Base-by-base conservation (phyloP, 2,113 vertebrate genomes). In the Oryzias melastigma region DNA sequence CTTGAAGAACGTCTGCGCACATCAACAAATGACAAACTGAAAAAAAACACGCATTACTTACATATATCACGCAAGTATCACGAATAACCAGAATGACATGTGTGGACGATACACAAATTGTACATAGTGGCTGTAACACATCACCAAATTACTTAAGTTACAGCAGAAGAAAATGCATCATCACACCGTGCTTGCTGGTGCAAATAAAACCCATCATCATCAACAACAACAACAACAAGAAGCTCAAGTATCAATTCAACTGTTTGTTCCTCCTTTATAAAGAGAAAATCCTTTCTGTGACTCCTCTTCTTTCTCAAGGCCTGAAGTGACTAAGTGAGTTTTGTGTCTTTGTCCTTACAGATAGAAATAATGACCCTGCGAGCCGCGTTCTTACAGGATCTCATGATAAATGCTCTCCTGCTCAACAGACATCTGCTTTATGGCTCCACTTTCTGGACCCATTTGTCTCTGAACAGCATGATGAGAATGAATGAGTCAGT, bases 401-500 rank as follows among this genome's bases (percentile, higher is more conserved):
- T n/a, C 5, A 0, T 25, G 57, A 24, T 35, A 3, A 20, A 42
- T 45, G 14, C 15, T 62, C 29, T 2, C 7, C 41, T 62, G 12
- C 62, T 64, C 59, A 67, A 69, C 76, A 77, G 45, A 73, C 25
- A n/a, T 61, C 57, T 59, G 68, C 63, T 75, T 83, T 73, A 65
- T 68, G 53, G 58, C 7, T 51, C 20, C 55, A 47, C 72, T 63
- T 66, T 15, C 35, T 58, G 68, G 56, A 40, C 58, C 60, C 22
- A 40, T 43, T 65, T 53, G 57, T 68, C 68, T 47, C 65, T 53
- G 57, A 64, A 55, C 69, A 80, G 69, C 71, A 52, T 54, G 73
- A 27, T 46, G 62, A 27, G 75, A 76, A 81, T 62, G 53, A 75
- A 77, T 68, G 71, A 75, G 40, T 80, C 45, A 25, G 29, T 58